These are phyloP conservation scores for Momotus momota DNA, from an alignment of 2,797 vertebrate species.

Conservation along the genomic window DNA sequence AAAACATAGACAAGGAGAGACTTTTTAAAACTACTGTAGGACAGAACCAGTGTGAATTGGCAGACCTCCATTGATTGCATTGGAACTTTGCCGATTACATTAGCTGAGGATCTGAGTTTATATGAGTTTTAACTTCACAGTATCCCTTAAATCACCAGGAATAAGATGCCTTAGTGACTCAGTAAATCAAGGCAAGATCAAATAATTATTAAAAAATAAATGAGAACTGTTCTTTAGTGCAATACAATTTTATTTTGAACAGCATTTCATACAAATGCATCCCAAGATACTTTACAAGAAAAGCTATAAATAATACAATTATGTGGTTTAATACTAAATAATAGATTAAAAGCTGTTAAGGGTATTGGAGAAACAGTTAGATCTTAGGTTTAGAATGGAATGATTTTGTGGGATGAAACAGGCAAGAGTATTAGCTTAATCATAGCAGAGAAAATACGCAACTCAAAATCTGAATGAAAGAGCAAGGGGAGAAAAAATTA, in stretches of 20 bases:
- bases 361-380: not conserved
- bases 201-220: constrained; percentile 72
- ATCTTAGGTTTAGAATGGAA: not conserved
- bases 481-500: not conserved
- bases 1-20: not conserved
- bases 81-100: constrained; percentile 56
- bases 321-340: constrained; percentile 52
- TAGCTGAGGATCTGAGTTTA: constrained; percentile 47
- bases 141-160: constrained; percentile 56
- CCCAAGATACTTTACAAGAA: constrained; percentile 23
- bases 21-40: constrained; percentile 10
- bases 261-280: constrained; percentile 30
- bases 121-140: constrained; percentile 40
- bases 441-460: not conserved
- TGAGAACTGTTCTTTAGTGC: constrained; percentile 45
- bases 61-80: constrained; percentile 33
- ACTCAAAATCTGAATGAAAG: not conserved
- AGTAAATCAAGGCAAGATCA: constrained; percentile 59
- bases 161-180: constrained; percentile 51
- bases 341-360: constrained; percentile 54
- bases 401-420: not conserved
- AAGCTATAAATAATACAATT: constrained; percentile 62
- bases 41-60: constrained; percentile 24
- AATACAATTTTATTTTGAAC: constrained; percentile 41
- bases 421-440: not conserved